phyloP scores from a whole-genome alignment of 2,888 invertebrate species.

The Chrysomela aeneicollis region DNA sequence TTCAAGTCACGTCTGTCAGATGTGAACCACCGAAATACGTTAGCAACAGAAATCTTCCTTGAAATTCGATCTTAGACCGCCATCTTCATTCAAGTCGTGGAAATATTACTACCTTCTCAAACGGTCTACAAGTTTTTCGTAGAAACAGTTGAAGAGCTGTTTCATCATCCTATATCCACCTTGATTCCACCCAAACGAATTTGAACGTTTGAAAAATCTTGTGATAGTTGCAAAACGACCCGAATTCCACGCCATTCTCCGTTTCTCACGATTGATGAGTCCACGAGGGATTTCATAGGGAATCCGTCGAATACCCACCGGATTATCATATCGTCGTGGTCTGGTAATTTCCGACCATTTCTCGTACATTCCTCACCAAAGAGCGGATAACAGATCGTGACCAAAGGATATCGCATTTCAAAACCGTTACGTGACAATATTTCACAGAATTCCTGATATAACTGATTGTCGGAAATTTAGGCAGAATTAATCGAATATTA shows the following conservation, averaged over 20 bases:
- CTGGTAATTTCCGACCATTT: slow-evolving; percentile 10
- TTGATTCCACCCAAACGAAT: background rate
- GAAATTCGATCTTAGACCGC: no score
- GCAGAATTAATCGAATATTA: no score
- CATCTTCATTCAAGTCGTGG: no score
- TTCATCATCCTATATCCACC: no score
- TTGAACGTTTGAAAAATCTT: background rate
- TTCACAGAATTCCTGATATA: no score
- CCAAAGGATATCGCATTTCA: background rate
- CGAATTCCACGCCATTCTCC: background rate
- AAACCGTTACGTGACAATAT: background rate
- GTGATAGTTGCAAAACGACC: slow-evolving; percentile 5
- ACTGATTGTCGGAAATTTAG: background rate
- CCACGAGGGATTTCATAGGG: slow-evolving; percentile 4
- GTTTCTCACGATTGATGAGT: background rate
- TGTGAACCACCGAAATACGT: no score
- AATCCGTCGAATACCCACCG: background rate
- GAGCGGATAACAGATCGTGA: slow-evolving; percentile 7
- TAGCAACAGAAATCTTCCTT: no score
- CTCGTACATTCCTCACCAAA: slow-evolving; percentile 14
- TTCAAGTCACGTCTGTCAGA: no score
- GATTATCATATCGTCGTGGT: slow-evolving; percentile 18
- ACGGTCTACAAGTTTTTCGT: no score
- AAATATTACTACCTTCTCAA: no score
- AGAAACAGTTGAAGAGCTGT: no score